Base-by-base conservation (phyloP, 1,140 invertebrate species). In the Stegodyphus dumicola region DNA sequence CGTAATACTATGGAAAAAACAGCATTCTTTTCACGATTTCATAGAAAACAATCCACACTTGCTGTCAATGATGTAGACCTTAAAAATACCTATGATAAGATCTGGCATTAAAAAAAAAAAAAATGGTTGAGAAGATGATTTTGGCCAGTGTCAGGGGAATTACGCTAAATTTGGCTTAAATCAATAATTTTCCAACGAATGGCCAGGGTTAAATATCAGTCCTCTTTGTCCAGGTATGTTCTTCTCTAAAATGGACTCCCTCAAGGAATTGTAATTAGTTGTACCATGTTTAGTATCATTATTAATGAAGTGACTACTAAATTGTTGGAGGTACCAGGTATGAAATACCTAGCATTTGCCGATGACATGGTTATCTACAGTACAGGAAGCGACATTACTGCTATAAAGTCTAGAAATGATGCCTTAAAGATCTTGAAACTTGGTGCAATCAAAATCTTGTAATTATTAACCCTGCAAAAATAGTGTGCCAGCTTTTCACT, bases 101-200 rank as follows among this genome's bases (percentile, higher is more conserved):
- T 33, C 33, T 60, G 56, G 9, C 56, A 2, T 9, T n/a, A n/a
- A n/a, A n/a, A n/a, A n/a, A n/a, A n/a, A 60, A 60, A 15, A 60
- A 60, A 15, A 1, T 60, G 9, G 9, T 60, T 60, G 56, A 60
- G 56, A 83, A 83, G 51, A 9, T 83, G 53, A 60, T 74, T 2
- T 49, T 15, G 56, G 48, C 18, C 6, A 69, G 6, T 51, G 48
- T 83, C 10, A 11, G 60, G 15, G n/a, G 13, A 49, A 83, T n/a
- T n/a, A 71, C 48, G n/a, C n/a, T n/a, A n/a, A n/a, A n/a, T n/a
- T n/a, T 71, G 78, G 78, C 53, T 71, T 56, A 70, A 51, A 60
- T 48, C 52, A 18, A n/a, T 80, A 49, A 54, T 80, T 15, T 71
- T 6, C 5, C 66, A 74, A 74, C 5, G 70, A 74, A n/a, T 74